phyloP scores from a whole-genome alignment of 92 coral and sea anemone genomes.

The Epizoanthus ramosus region DNA sequence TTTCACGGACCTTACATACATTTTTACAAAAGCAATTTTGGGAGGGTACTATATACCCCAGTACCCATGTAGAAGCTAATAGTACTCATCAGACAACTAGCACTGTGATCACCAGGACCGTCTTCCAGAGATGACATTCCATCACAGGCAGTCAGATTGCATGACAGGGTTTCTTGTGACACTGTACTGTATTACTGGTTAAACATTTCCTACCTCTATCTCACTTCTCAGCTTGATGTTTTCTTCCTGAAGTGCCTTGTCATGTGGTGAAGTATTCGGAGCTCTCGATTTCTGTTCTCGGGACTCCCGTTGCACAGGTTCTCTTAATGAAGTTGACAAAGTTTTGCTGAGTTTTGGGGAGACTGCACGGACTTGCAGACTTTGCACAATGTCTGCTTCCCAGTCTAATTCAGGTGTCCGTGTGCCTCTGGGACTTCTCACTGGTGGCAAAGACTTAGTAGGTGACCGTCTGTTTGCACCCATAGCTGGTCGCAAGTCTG shows the following conservation, averaged over 20 bases:
- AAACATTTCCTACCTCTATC: conserved; percentile 21
- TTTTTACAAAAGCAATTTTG: no score
- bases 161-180: no score
- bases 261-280: conserved; percentile 7
- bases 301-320: conserved; percentile 11
- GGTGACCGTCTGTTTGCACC: conserved; percentile 22
- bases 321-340: neutral
- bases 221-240: conserved; percentile 20
- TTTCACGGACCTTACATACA: no score
- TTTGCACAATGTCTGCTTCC: conserved; percentile 28
- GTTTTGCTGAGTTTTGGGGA: conserved; percentile 3
- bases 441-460: conserved; percentile 27
- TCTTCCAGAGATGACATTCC: no score
- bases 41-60: no score
- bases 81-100: no score
- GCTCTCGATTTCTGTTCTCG: neutral
- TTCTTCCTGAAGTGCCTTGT: conserved; percentile 15
- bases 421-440: conserved; percentile 16
- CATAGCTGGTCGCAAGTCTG: conserved; percentile 32
- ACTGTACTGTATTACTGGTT: no score
- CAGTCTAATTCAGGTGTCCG: conserved; percentile 34
- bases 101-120: no score
- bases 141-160: no score
- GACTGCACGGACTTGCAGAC: conserved; percentile 33
- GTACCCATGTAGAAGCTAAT: no score